Percentiles rank a stretch among this genome's conserved stretches.
phyloP scores from a whole-genome alignment of 2,888 invertebrate genomes.

The Rapana venosa region DNA sequence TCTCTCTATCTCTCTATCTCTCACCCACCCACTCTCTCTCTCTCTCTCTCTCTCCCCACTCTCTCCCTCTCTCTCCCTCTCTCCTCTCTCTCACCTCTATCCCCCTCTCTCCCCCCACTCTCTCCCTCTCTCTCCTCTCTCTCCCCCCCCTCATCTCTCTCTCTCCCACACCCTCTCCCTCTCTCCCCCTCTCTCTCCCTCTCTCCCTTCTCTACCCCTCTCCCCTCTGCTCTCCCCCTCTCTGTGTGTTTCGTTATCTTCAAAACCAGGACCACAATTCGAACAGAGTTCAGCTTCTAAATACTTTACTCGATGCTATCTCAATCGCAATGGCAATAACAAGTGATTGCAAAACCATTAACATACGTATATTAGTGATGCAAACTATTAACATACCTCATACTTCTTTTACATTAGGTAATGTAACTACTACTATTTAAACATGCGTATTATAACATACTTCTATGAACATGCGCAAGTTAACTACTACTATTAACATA shows the following conservation, averaged over 20 bases:
- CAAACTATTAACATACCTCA: slow-evolving; percentile 81
- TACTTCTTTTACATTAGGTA: slow-evolving; percentile 84
- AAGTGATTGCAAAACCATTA: no score
- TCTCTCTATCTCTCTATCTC: no score
- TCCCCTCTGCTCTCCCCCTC: background rate
- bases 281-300: background rate
- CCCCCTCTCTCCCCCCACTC: background rate
- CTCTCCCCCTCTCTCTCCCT: background rate
- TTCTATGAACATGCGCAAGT: slow-evolving; percentile 87
- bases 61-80: background rate
- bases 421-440: slow-evolving; percentile 85
- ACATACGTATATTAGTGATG: background rate
- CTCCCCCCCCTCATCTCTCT: background rate
- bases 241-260: background rate
- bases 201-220: background rate
- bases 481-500: slow-evolving; percentile 83
- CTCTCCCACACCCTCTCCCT: background rate
- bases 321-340: background rate
- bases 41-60: background rate
- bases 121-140: background rate
- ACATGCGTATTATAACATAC: slow-evolving; percentile 89
- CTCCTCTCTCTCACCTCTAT: background rate
- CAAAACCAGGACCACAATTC: background rate
- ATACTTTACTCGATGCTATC: background rate
- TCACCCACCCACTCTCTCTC: background rate